Percentiles rank a stretch among this genome's conserved stretches.
Conservation (phyloP, 2,888 invertebrate genomes). For the Epistrophe grossulariae region DNA sequence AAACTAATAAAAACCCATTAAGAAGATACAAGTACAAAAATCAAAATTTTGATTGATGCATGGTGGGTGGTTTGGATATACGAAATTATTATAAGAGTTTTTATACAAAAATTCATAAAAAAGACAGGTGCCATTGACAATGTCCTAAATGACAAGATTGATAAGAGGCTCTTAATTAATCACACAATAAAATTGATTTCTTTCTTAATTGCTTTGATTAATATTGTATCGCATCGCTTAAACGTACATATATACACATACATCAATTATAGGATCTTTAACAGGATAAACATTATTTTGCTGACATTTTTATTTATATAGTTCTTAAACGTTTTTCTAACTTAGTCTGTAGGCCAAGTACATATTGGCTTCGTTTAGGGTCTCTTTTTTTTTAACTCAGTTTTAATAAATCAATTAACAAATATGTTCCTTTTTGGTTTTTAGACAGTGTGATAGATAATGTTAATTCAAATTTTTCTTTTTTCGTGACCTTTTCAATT, state of each 20-base stretch:
- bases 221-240: background rate
- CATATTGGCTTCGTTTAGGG: no score
- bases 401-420: no score
- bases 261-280: slow-evolving; percentile 6
- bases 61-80: background rate
- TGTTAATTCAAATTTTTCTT: no score
- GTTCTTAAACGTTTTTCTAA: no score
- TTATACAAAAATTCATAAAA: slow-evolving; percentile 44
- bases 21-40: slow-evolving; percentile 52
- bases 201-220: slow-evolving; percentile 26
- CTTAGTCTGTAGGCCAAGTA: no score
- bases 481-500: no score
- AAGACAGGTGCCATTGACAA: slow-evolving; percentile 61
- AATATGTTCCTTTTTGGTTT: no score
- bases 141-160: slow-evolving; percentile 30
- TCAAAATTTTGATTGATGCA: slow-evolving; percentile 66
- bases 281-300: slow-evolving; percentile 33
- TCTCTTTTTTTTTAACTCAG: no score
- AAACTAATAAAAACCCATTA: slow-evolving; percentile 65
- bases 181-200: slow-evolving; percentile 24
- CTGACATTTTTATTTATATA: background rate
- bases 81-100: background rate
- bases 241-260: background rate
- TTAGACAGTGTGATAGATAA: no score
- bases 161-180: slow-evolving; percentile 31